These are phyloP conservation scores for Macaca nemestrina DNA, from an alignment of 2,113 vertebrate species.

Conservation along the genomic window DNA sequence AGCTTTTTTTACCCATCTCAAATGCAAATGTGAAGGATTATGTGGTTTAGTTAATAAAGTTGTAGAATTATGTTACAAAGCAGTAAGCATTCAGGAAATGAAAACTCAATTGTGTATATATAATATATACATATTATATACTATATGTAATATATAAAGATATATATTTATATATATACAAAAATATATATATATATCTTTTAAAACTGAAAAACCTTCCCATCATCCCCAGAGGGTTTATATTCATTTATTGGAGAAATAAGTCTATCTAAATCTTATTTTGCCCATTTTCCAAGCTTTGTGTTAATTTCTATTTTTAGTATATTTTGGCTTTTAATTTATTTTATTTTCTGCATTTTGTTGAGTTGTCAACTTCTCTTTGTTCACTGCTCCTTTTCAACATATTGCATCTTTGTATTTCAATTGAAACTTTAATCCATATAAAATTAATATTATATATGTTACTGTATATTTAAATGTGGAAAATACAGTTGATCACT, in stretches of 20 bases:
- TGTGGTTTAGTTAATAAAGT: not conserved
- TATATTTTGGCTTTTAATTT: not conserved
- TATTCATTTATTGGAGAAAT: not conserved
- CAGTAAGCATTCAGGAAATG: not conserved
- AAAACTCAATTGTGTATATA: not conserved
- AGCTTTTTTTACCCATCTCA: not conserved
- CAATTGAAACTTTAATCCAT: not conserved
- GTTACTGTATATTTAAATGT: slow-evolving; percentile 3
- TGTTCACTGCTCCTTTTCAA: not conserved
- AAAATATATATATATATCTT: not conserved
- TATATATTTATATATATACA: too few relatives aligned
- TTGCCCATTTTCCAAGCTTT: not conserved
- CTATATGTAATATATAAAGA: too few relatives aligned
- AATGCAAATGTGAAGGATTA: not conserved
- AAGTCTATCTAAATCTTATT: not conserved
- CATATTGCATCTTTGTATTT: not conserved
- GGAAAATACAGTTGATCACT: not conserved
- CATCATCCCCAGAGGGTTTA: not conserved
- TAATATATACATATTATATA: too few relatives aligned
- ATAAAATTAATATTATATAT: not conserved
- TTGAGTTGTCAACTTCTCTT: not conserved
- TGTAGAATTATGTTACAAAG: not conserved
- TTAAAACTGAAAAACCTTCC: not conserved
- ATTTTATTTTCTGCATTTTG: not conserved
- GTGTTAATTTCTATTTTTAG: not conserved